These are phyloP conservation scores for Lydus trimaculatus DNA, from an alignment of 2,888 invertebrate species.

Conservation along the genomic window DNA sequence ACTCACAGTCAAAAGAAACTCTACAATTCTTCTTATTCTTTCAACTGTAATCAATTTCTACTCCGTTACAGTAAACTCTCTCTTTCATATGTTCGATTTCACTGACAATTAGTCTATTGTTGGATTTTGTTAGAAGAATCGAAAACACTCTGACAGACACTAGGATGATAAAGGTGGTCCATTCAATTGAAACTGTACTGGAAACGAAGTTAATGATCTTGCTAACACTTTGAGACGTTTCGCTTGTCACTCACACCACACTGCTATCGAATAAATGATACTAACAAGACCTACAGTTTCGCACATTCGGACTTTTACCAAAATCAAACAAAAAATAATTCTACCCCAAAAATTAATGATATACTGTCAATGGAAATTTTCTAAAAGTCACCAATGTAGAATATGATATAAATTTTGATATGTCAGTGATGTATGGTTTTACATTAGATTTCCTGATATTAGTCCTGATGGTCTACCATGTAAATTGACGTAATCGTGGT, in stretches of 20 bases:
- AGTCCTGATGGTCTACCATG: slow-evolving; percentile 15
- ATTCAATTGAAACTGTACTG: slow-evolving; percentile 38
- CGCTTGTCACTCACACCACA: slow-evolving; percentile 44
- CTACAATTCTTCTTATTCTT: too few relatives aligned
- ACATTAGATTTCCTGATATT: slow-evolving; percentile 19
- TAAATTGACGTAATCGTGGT: slow-evolving; percentile 36
- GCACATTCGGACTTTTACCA: slow-evolving; percentile 25
- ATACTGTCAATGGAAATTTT: too few relatives aligned
- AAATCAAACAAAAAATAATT: not conserved
- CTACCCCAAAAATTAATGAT: too few relatives aligned
- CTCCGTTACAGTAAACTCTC: not conserved
- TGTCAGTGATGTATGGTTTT: slow-evolving; percentile 19
- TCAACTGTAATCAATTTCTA: too few relatives aligned
- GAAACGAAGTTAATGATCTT: slow-evolving; percentile 46
- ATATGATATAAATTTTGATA: not conserved
- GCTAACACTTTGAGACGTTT: slow-evolving; percentile 50
- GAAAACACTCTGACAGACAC: not conserved
- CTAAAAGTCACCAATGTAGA: not conserved
- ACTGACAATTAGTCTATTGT: slow-evolving; percentile 2
- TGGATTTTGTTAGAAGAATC: not conserved
- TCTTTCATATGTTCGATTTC: not conserved
- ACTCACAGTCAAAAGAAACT: too few relatives aligned
- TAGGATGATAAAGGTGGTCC: slow-evolving; percentile 28
- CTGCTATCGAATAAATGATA: slow-evolving; percentile 33
- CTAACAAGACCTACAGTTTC: slow-evolving; percentile 31